These are phyloP conservation scores for Achatina immaculata DNA, from an alignment of 1,140 invertebrate genomes.

Conservation along the genomic window DNA sequence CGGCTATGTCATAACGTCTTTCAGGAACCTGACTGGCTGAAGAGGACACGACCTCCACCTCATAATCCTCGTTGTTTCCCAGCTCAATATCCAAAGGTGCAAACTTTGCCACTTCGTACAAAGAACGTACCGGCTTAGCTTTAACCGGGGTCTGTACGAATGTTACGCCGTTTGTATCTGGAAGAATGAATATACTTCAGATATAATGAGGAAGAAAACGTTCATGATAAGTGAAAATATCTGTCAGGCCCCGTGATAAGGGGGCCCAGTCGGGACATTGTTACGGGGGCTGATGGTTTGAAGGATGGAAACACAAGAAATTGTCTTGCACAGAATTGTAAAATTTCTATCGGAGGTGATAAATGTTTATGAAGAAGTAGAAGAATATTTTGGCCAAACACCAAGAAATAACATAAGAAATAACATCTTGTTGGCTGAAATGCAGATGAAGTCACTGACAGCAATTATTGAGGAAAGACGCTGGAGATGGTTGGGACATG, in stretches of 20 bases:
- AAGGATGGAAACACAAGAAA: too few relatives aligned
- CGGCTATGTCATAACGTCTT: conserved; percentile 53
- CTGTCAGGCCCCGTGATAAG: too few relatives aligned
- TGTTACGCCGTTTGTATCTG: neutral
- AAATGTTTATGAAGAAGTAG: neutral
- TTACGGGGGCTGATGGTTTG: too few relatives aligned
- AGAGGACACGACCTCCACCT: conserved; percentile 43
- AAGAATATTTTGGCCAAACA: too few relatives aligned
- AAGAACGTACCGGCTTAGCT: neutral
- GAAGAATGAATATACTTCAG: neutral
- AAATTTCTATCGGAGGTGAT: neutral
- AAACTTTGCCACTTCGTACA: neutral
- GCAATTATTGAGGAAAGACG: too few relatives aligned
- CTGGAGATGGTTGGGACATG: too few relatives aligned
- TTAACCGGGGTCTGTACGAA: neutral
- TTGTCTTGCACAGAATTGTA: neutral
- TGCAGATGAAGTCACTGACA: too few relatives aligned
- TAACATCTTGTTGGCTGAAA: too few relatives aligned
- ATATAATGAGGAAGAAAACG: neutral
- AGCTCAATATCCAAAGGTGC: conserved; percentile 44
- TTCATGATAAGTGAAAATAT: neutral
- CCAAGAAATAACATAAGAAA: too few relatives aligned
- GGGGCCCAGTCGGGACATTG: too few relatives aligned
- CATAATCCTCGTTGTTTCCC: conserved; percentile 40
- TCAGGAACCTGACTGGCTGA: conserved; percentile 45